Conservation (phyloP, 2,113 vertebrate species). For the Dicentrarchus labrax region DNA sequence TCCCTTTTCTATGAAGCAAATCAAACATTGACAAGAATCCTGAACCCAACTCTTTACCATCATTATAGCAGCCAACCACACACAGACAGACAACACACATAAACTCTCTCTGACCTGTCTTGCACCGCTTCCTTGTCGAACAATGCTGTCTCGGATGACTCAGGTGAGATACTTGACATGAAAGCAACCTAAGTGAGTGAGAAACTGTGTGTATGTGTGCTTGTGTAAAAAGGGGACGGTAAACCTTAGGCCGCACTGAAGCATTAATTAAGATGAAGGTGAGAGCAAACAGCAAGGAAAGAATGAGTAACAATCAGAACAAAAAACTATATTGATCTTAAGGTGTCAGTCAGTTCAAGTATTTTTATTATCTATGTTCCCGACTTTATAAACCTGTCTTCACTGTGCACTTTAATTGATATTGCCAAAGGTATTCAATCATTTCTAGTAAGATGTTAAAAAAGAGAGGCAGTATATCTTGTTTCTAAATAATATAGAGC, state of each 20-base stretch:
- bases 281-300: neutral
- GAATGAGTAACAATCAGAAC: neutral
- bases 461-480: neutral
- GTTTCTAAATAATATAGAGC: neutral
- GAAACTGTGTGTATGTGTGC: slow-evolving; percentile 10
- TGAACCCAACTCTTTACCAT: slow-evolving; percentile 31
- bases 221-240: neutral
- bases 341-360: neutral
- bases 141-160: slow-evolving; percentile 73
- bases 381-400: too few species aligned
- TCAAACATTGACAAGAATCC: slow-evolving; percentile 48
- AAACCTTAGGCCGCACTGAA: neutral
- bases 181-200: slow-evolving; percentile 19
- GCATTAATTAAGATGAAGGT: neutral
- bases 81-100: slow-evolving; percentile 68
- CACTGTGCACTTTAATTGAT: neutral
- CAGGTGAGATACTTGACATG: slow-evolving; percentile 50
- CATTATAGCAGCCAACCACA: slow-evolving; percentile 43
- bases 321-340: neutral
- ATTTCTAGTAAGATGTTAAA: neutral
- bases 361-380: neutral
- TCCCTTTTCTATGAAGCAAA: slow-evolving; percentile 39
- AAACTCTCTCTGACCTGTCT: slow-evolving; percentile 65
- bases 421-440: neutral
- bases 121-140: slow-evolving; percentile 30